A percentile compares a stretch with the other conserved stretches of the same genome.
phyloP scores from a whole-genome alignment of 2,888 invertebrate species.

The Drosophila rellima region DNA sequence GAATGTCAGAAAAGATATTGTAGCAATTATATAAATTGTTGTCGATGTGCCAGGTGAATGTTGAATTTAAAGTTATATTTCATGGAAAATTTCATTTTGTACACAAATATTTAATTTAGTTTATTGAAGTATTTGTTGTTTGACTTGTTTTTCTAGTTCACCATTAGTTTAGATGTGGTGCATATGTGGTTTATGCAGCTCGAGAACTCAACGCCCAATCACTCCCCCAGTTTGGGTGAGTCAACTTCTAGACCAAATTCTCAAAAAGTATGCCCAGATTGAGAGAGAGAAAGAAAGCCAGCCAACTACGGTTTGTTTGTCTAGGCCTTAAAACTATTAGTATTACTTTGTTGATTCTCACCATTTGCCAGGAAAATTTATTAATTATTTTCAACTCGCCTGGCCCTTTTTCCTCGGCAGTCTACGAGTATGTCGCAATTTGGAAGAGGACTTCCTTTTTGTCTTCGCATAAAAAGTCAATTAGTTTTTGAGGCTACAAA shows the following conservation, averaged over 20 bases:
- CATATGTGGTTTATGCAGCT: constrained; percentile 38
- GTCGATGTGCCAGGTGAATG: constrained; percentile 32
- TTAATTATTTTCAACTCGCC: constrained; percentile 71
- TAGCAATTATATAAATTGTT: constrained; percentile 59
- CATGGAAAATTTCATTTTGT: constrained; percentile 47
- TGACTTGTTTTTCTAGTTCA: constrained; percentile 43
- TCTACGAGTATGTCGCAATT: not conserved
- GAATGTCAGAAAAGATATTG: constrained; percentile 30
- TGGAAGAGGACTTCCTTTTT: constrained; percentile 15
- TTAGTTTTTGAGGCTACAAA: constrained; percentile 44
- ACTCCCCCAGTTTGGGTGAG: constrained; percentile 12
- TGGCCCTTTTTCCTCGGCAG: not conserved
- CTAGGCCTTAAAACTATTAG: constrained; percentile 39
- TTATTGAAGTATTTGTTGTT: constrained; percentile 72
- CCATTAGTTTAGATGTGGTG: constrained; percentile 48
- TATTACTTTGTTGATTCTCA: constrained; percentile 44
- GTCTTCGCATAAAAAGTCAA: constrained; percentile 45
- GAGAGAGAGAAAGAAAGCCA: not conserved
- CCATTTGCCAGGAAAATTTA: constrained; percentile 54
- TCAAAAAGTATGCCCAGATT: constrained; percentile 29
- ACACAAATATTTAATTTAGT: constrained; percentile 75
- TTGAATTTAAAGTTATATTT: constrained; percentile 21
- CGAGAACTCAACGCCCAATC: constrained; percentile 28
- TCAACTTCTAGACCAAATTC: constrained; percentile 64
- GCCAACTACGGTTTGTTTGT: constrained; percentile 47